A percentile compares a stretch with the other conserved stretches of the same genome.
phyloP scores from a whole-genome alignment of 2,113 vertebrate genomes.

The Ceuthmochares aereus region DNA sequence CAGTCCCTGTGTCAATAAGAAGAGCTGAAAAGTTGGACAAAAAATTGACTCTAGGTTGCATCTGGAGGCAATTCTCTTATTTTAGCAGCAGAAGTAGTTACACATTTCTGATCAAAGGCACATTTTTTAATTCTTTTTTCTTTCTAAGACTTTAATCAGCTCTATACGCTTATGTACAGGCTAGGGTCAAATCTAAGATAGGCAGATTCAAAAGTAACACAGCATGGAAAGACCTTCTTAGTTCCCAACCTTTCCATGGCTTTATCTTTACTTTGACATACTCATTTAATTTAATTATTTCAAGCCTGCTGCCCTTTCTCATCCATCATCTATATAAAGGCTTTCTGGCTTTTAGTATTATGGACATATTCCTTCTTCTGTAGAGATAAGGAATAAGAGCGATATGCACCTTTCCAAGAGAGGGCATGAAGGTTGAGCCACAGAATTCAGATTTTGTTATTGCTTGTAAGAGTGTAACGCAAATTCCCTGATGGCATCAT shows the following conservation, averaged over 20 bases:
- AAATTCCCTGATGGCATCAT: not conserved
- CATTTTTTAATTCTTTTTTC: not conserved
- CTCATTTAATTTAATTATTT: not conserved
- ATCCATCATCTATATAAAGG: not conserved
- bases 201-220: not conserved
- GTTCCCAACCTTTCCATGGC: not conserved
- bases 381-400: not conserved
- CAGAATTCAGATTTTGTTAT: not conserved
- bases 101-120: not conserved
- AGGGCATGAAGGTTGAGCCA: not conserved
- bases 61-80: not conserved
- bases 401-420: not conserved
- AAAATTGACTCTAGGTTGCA: not conserved
- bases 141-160: not conserved
- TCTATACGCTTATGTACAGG: not conserved
- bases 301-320: not conserved
- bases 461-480: not conserved
- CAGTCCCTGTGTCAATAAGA: conserved; percentile 30
- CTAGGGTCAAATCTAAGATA: not conserved
- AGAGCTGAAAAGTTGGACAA: not conserved
- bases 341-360: not conserved
- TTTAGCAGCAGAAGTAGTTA: not conserved
- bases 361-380: not conserved
- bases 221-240: not conserved
- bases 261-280: not conserved